These are phyloP conservation scores for Elaphurus davidianus DNA, from an alignment of 2,113 vertebrate species.

Conservation along the genomic window DNA sequence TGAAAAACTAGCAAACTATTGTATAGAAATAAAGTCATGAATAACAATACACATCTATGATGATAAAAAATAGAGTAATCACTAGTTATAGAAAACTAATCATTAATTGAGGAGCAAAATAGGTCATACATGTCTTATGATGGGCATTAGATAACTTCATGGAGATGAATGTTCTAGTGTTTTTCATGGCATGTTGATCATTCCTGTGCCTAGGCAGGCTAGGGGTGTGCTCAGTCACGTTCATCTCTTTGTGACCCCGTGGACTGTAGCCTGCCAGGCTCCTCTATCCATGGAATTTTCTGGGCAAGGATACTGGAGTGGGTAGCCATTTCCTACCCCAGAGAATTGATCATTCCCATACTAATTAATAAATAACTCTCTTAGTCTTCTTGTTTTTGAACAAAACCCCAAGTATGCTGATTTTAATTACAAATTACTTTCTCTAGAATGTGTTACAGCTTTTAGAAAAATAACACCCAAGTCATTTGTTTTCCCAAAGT, in stretches of 20 bases:
- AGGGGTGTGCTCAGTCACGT: not conserved
- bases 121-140: not conserved
- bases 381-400: conserved; percentile 4
- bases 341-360: not conserved
- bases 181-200: not conserved
- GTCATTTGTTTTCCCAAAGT: not conserved
- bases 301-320: not conserved
- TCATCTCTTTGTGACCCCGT: not conserved
- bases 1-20: not conserved
- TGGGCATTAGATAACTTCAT: not conserved
- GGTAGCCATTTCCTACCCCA: not conserved
- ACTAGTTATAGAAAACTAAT: not conserved
- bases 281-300: not conserved
- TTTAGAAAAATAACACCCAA: not conserved
- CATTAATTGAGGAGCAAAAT: not conserved
- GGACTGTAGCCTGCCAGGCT: not conserved
- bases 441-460: not conserved
- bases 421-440: conserved; percentile 44
- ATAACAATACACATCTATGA: not conserved
- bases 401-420: not conserved
- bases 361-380: not conserved
- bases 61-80: not conserved
- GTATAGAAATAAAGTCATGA: not conserved
- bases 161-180: not conserved
- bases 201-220: not conserved